Evolutionary conservation across 2,888 invertebrate genomes (phyloP).

Genomic region (Synanthedon andrenaeformis): DNA sequence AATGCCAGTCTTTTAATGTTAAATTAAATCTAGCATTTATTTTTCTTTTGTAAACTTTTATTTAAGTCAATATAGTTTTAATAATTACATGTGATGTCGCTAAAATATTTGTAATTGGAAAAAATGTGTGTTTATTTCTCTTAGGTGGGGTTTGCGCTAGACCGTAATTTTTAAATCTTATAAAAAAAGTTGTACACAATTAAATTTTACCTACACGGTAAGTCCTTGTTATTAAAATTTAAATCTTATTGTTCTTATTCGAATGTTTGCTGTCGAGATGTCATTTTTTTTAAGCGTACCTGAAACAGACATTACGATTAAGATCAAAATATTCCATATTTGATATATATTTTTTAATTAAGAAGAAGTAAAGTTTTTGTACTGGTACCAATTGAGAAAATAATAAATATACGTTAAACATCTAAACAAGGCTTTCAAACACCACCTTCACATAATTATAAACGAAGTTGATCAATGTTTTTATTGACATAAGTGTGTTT

Average conservation of each 20-base stretch:
- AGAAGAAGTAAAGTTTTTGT: constrained; percentile 6
- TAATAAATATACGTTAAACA: background rate
- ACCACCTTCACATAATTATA: no score
- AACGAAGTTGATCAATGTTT: no score
- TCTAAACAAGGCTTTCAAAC: background rate
- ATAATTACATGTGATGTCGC: background rate
- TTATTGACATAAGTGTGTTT: no score
- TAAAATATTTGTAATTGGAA: background rate
- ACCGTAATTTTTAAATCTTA: constrained; percentile 8
- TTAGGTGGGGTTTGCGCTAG: constrained; percentile 40
- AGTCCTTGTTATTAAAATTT: constrained; percentile 29
- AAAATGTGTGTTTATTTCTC: background rate
- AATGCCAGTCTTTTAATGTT: no score
- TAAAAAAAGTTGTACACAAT: constrained; percentile 37
- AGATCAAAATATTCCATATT: background rate
- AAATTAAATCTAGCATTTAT: no score
- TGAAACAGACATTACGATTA: constrained; percentile 23
- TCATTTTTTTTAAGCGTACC: constrained; percentile 54
- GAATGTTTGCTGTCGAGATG: constrained; percentile 20
- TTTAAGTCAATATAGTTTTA: no score
- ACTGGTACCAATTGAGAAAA: constrained; percentile 40
- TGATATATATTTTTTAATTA: background rate
- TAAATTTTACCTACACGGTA: constrained; percentile 24
- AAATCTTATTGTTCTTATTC: constrained; percentile 31
- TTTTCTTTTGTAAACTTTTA: no score